Conservation (phyloP, 2,888 invertebrate species). For the Nemotelus pantherinus region DNA sequence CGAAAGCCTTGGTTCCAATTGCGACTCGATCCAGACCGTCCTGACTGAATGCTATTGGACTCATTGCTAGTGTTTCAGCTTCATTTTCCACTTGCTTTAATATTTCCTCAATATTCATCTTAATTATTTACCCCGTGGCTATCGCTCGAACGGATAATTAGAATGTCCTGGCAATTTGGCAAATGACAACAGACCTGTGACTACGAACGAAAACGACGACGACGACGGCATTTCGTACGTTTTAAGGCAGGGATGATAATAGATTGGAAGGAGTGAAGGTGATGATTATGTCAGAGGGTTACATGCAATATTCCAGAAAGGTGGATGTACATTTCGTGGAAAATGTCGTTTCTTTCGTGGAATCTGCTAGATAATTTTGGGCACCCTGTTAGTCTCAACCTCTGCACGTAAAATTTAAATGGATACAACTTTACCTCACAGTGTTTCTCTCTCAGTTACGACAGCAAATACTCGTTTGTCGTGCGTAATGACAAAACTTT, state of each 20-base stretch:
- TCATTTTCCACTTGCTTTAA: constrained; percentile 46
- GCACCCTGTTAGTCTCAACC: too few relatives aligned
- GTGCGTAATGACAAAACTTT: background rate
- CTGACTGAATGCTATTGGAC: background rate
- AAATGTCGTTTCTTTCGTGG: too few relatives aligned
- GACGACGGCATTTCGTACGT: too few relatives aligned
- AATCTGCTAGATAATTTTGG: too few relatives aligned
- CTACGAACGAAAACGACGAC: background rate
- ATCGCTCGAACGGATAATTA: constrained; percentile 47
- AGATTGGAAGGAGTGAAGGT: too few relatives aligned
- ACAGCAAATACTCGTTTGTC: background rate
- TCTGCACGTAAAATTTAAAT: too few relatives aligned
- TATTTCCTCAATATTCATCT: constrained; percentile 50
- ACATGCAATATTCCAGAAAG: too few relatives aligned
- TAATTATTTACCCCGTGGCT: constrained; percentile 50
- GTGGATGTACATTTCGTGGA: too few relatives aligned
- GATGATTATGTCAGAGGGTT: too few relatives aligned
- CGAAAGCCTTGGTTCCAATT: background rate
- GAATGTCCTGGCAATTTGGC: constrained; percentile 39
- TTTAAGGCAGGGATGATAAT: too few relatives aligned
- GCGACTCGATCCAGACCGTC: background rate
- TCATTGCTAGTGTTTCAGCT: constrained; percentile 17
- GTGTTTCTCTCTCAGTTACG: too few relatives aligned
- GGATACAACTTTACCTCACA: too few relatives aligned
- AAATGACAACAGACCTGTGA: constrained; percentile 8